phyloP scores from a whole-genome alignment of 64 coral and sea anemone genomes.

The Anthopleura sola region DNA sequence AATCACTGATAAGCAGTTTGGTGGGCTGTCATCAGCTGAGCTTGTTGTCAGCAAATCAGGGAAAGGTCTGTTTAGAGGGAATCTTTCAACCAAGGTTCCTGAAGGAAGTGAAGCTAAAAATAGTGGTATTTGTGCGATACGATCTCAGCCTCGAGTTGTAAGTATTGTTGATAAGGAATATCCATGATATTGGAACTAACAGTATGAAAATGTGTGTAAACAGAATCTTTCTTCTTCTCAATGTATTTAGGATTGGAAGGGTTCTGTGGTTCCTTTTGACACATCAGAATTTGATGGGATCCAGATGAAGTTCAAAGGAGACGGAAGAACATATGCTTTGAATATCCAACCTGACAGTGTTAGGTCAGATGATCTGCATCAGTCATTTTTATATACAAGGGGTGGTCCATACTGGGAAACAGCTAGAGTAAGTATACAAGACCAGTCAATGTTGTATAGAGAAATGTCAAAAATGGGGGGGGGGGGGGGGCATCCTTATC shows the following conservation, averaged over 20 bases:
- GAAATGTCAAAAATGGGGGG: not conserved
- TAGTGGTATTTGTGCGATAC: constrained; percentile 86
- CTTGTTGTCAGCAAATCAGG: constrained; percentile 68
- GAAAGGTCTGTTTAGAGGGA: constrained; percentile 71
- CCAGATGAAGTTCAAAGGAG: constrained; percentile 81
- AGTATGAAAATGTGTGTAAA: too few relatives aligned
- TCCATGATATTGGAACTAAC: too few relatives aligned
- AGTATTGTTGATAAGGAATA: not conserved
- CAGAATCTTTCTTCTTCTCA: not conserved
- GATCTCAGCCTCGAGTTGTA: constrained; percentile 86
- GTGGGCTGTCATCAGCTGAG: constrained; percentile 75
- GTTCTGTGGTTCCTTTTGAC: constrained; percentile 62
- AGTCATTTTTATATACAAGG: constrained; percentile 90
- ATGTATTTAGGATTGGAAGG: constrained; percentile 70
- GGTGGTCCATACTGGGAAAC: constrained; percentile 93
- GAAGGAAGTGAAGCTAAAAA: constrained; percentile 67
- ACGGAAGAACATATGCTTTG: constrained; percentile 88
- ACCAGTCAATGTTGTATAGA: not conserved
- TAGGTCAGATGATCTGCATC: constrained; percentile 88
- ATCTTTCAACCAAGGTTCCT: constrained; percentile 84
- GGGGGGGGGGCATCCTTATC: not conserved
- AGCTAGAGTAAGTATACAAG: constrained; percentile 55
- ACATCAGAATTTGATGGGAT: constrained; percentile 91
- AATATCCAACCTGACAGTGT: constrained; percentile 81
- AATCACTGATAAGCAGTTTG: constrained; percentile 89